Conservation (phyloP, 1,140 invertebrate species). For the Nilaparvata lugens region DNA sequence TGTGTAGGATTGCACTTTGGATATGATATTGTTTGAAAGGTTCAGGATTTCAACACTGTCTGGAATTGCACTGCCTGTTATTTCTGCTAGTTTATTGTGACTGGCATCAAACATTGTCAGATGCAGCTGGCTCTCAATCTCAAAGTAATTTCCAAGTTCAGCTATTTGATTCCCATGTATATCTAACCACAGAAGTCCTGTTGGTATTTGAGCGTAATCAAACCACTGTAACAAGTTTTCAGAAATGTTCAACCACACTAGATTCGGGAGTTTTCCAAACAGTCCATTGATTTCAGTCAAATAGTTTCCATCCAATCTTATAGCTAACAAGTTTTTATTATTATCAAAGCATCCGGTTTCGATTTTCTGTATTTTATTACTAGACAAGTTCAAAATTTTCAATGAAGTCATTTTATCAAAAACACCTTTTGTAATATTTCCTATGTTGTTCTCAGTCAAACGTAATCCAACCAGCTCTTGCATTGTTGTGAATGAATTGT, state of each 20-base stretch:
- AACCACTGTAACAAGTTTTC: constrained; percentile 83
- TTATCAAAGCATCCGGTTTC: constrained; percentile 76
- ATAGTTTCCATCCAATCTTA: constrained; percentile 80
- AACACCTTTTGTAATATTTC: constrained; percentile 72
- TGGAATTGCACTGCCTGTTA: constrained; percentile 67
- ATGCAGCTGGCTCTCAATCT: constrained; percentile 72
- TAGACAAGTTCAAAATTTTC: constrained; percentile 78
- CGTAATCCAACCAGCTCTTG: constrained; percentile 73
- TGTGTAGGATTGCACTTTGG: constrained; percentile 82
- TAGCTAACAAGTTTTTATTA: constrained; percentile 74
- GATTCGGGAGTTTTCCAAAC: constrained; percentile 74
- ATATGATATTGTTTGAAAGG: constrained; percentile 77
- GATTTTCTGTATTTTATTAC: constrained; percentile 78
- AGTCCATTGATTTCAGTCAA: constrained; percentile 74
- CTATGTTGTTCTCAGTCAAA: constrained; percentile 79
- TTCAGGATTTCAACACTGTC: constrained; percentile 77
- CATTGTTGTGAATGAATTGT: constrained; percentile 69
- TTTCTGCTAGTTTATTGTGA: constrained; percentile 74
- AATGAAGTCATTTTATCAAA: constrained; percentile 74
- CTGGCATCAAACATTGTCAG: constrained; percentile 79
- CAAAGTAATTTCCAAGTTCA: constrained; percentile 82
- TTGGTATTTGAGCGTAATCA: constrained; percentile 85
- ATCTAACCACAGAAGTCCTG: constrained; percentile 80
- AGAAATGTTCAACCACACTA: constrained; percentile 87
- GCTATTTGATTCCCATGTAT: constrained; percentile 79